These are phyloP conservation scores for Trilocha varians DNA, from an alignment of 2,888 invertebrate species.

Conservation along the genomic window DNA sequence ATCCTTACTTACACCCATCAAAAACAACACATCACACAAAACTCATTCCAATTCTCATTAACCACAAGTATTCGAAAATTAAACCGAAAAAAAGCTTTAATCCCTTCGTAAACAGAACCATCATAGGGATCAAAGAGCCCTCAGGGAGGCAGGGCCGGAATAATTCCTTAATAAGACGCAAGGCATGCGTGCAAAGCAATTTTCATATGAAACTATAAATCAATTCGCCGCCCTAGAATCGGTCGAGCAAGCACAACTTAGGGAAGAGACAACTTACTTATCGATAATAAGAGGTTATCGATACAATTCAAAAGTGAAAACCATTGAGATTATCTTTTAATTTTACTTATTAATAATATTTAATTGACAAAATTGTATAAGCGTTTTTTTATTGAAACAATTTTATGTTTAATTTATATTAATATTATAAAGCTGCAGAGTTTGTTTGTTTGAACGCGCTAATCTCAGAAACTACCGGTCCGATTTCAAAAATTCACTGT, in stretches of 20 bases:
- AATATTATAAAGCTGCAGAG: too few species aligned
- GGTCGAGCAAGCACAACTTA: slow-evolving; percentile 23
- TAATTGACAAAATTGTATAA: too few species aligned
- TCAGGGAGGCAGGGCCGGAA: slow-evolving; percentile 17
- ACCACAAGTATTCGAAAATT: not conserved
- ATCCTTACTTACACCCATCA: not conserved
- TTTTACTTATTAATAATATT: too few species aligned
- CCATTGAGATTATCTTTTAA: too few species aligned
- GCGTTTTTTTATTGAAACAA: too few species aligned
- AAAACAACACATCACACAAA: not conserved
- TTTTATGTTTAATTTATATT: too few species aligned
- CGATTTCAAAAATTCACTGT: too few species aligned
- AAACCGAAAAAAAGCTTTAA: slow-evolving; percentile 39
- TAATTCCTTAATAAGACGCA: slow-evolving; percentile 34
- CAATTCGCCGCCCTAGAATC: slow-evolving; percentile 29
- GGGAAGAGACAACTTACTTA: slow-evolving; percentile 10
- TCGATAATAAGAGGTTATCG: slow-evolving; percentile 2
- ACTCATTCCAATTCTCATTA: not conserved
- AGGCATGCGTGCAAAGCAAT: slow-evolving; percentile 37
- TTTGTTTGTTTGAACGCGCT: too few species aligned
- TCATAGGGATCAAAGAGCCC: slow-evolving; percentile 34
- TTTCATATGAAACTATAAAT: slow-evolving; percentile 51
- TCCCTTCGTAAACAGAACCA: slow-evolving; percentile 50
- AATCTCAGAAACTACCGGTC: too few species aligned
- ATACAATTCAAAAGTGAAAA: too few species aligned